Percentiles rank a stretch among this genome's conserved stretches.
Evolutionary conservation across 2,113 vertebrate genomes (phyloP).

Genomic region (Mesoclemmys tuberculata): DNA sequence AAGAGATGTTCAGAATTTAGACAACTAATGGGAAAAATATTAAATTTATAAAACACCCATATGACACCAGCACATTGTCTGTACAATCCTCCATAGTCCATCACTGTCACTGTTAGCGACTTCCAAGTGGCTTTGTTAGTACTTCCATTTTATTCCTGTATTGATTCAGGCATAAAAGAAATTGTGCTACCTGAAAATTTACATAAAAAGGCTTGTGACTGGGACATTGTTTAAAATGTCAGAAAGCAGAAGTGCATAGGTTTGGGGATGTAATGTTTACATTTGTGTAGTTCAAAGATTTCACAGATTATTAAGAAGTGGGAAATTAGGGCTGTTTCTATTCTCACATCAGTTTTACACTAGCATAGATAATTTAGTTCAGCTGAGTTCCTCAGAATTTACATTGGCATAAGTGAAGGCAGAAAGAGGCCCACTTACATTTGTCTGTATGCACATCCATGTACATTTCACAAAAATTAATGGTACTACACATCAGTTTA

Average conservation of each 20-base stretch:
- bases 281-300: background rate
- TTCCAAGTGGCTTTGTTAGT: background rate
- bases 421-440: background rate
- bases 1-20: background rate
- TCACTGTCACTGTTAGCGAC: background rate
- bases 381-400: background rate
- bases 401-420: background rate
- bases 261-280: background rate
- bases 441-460: background rate
- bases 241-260: rapidly evolving
- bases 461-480: background rate
- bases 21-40: rapidly evolving
- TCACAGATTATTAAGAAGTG: background rate
- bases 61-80: background rate
- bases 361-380: background rate
- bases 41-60: background rate
- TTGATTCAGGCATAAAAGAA: background rate
- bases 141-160: background rate
- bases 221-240: background rate
- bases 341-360: background rate
- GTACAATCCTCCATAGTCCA: background rate
- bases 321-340: background rate
- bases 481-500: background rate
- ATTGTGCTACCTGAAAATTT: rapidly evolving
- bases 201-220: background rate